These are phyloP conservation scores for Telenomus remus DNA, from an alignment of 1,140 invertebrate genomes.

Conservation along the genomic window DNA sequence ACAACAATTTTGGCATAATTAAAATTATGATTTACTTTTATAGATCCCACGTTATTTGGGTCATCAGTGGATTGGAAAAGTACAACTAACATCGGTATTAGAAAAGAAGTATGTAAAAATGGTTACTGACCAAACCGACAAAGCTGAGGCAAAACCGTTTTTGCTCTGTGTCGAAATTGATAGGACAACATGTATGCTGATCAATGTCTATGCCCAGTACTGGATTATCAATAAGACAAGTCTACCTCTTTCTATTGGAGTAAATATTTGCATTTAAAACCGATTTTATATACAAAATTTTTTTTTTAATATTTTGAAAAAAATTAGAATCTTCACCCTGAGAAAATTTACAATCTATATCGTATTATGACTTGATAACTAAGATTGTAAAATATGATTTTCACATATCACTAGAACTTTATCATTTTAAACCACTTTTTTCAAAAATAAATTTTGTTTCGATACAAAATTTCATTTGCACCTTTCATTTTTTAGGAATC, in stretches of 20 bases:
- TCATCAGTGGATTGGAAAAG: constrained; percentile 81
- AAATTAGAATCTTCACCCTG: too few relatives aligned
- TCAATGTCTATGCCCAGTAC: constrained; percentile 88
- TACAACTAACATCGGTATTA: constrained; percentile 81
- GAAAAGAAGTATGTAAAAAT: constrained; percentile 82
- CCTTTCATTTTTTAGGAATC: constrained; percentile 76
- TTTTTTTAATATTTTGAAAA: neutral
- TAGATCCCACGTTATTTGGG: constrained; percentile 81
- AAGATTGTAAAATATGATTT: too few relatives aligned
- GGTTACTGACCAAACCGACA: constrained; percentile 79
- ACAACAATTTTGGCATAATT: too few relatives aligned
- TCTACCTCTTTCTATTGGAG: constrained; percentile 85
- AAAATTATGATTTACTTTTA: constrained; percentile 4
- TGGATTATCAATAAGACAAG: constrained; percentile 95
- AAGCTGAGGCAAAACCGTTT: constrained; percentile 81
- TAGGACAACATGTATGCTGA: constrained; percentile 77
- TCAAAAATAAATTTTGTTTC: neutral
- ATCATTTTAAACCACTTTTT: neutral
- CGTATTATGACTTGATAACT: too few relatives aligned
- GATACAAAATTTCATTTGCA: neutral
- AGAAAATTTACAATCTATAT: too few relatives aligned
- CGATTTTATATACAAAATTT: neutral
- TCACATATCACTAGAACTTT: too few relatives aligned
- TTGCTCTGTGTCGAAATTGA: constrained; percentile 81
- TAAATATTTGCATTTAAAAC: constrained; percentile 66